Evolutionary conservation across 2,888 invertebrate species (phyloP).

Genomic region (Himalopsyche anomala): DNA sequence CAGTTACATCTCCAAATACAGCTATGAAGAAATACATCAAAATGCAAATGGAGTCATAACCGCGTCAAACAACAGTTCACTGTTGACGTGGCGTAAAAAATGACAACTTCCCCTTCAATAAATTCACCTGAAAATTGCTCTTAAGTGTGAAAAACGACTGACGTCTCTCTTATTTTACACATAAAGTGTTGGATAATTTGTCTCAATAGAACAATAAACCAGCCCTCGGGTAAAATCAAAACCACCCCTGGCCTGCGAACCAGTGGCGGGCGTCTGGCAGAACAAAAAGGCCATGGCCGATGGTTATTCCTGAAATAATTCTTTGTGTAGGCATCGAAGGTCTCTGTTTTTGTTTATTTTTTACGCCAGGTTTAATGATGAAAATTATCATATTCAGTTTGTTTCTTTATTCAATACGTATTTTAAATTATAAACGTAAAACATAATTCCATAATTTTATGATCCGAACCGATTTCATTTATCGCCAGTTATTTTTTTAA

Average conservation of each 20-base stretch:
- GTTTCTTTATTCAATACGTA: no score
- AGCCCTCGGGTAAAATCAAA: conserved; percentile 34
- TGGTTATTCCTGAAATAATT: background rate
- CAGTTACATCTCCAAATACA: conserved; percentile 9
- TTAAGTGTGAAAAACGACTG: conserved; percentile 40
- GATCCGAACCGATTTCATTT: no score
- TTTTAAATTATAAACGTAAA: no score
- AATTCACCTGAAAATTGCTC: conserved; percentile 27
- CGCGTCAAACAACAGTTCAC: background rate
- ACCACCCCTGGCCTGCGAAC: conserved; percentile 4
- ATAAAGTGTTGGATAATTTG: conserved; percentile 43
- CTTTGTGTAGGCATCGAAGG: background rate
- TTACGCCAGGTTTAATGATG: no score
- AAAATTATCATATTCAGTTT: no score
- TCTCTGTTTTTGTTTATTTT: no score
- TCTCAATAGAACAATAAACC: conserved; percentile 42
- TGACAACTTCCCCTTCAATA: conserved; percentile 14
- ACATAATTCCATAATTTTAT: no score
- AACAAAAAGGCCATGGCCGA: background rate
- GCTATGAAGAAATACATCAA: conserved; percentile 4
- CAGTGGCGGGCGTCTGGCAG: conserved; percentile 1
- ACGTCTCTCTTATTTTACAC: conserved; percentile 42
- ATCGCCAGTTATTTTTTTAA: no score
- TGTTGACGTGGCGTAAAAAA: conserved; percentile 26
- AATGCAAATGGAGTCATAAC: conserved; percentile 29